Evolutionary conservation across 1,140 invertebrate genomes (phyloP).

Genomic region (Zaprionus taronus): DNA sequence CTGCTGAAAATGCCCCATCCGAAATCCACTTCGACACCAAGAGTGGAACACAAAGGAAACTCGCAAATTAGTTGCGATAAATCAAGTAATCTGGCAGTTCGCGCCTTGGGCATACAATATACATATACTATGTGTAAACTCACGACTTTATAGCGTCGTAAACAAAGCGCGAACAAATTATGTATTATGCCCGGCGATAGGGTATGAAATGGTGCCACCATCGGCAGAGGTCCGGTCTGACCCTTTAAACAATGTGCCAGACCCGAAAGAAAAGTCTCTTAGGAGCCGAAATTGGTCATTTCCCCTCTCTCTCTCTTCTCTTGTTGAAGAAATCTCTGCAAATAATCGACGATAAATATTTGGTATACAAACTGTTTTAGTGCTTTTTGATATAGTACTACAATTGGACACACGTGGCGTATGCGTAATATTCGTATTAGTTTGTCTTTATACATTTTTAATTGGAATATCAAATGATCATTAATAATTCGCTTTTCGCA

Average conservation of each 20-base stretch:
- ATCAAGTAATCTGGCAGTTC: conserved; percentile 8
- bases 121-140: not conserved
- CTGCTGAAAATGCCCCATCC: not conserved
- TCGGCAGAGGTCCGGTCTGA: not conserved
- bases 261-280: conserved; percentile 15
- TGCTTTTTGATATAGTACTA: conserved; percentile 38
- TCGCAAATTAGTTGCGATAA: conserved; percentile 5
- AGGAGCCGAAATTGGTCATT: not conserved
- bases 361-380: conserved; percentile 38
- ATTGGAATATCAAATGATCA: not conserved
- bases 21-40: not conserved
- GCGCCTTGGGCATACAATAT: not conserved
- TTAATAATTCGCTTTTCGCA: not conserved
- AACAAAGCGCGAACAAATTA: conserved; percentile 10
- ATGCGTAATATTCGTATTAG: conserved; percentile 44
- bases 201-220: conserved; percentile 10
- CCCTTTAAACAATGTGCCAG: conserved; percentile 9
- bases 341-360: conserved; percentile 58
- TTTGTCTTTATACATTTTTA: not conserved
- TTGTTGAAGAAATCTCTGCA: conserved; percentile 39
- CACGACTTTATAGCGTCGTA: not conserved
- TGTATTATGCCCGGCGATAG: conserved; percentile 11
- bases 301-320: not conserved
- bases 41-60: not conserved
- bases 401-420: conserved; percentile 40